phyloP scores from a whole-genome alignment of 2,113 vertebrate genomes.

The Chionodraco myersi region DNA sequence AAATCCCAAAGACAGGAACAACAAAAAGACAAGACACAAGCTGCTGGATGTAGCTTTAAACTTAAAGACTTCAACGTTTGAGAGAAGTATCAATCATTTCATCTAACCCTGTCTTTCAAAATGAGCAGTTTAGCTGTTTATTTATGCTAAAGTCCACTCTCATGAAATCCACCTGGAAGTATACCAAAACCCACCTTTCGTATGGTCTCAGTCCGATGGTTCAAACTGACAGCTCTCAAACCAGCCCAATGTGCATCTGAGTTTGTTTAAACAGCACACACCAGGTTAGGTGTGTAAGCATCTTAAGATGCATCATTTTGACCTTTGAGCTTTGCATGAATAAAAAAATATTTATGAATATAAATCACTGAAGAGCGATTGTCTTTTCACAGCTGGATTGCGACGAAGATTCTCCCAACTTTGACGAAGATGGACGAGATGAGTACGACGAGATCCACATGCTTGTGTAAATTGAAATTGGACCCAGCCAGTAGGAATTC shows the following conservation, averaged over 20 bases:
- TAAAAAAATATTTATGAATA: not conserved
- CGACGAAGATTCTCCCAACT: slow-evolving; percentile 94
- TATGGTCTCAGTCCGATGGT: not conserved
- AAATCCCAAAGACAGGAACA: too few relatives aligned
- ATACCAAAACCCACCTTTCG: not conserved
- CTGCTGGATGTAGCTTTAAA: not conserved
- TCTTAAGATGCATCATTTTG: not conserved
- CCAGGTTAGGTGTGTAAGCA: not conserved
- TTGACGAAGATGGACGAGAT: slow-evolving; percentile 94
- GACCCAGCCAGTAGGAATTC: not conserved
- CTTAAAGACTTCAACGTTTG: not conserved
- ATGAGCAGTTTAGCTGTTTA: too few relatives aligned
- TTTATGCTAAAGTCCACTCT: not conserved
- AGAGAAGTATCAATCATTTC: not conserved
- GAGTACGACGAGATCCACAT: slow-evolving; percentile 99
- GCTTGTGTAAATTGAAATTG: slow-evolving; percentile 86
- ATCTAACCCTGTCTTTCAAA: not conserved
- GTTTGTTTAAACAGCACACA: not conserved
- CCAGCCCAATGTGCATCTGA: not conserved
- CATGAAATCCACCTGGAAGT: not conserved
- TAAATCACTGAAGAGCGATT: slow-evolving; percentile 7
- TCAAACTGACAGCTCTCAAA: not conserved
- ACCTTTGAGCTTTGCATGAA: not conserved
- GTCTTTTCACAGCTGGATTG: slow-evolving; percentile 88
- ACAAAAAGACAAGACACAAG: too few relatives aligned